Conservation (phyloP, 2,888 invertebrate species). For the Dorcus hopei region DNA sequence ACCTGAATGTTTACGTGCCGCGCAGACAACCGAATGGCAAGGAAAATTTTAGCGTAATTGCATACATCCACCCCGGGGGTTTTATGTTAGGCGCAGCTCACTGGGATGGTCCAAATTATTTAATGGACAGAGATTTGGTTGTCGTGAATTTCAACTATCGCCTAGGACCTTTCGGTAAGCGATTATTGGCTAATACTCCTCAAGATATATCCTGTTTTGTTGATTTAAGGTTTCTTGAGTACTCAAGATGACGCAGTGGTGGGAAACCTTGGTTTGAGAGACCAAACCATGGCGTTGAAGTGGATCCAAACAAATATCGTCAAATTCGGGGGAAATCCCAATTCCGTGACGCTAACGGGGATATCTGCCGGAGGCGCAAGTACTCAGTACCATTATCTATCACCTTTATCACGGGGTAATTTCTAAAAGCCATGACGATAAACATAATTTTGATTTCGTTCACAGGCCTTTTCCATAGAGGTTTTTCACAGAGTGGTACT, state of each 20-base stretch:
- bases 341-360: conserved; percentile 62
- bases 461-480: conserved; percentile 54
- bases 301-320: conserved; percentile 66
- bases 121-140: conserved; percentile 59
- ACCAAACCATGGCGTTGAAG: conserved; percentile 63
- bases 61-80: conserved; percentile 62
- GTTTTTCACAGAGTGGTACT: conserved; percentile 66
- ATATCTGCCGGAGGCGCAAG: conserved; percentile 68
- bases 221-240: conserved; percentile 54
- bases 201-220: too few relatives aligned
- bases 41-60: conserved; percentile 54
- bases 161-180: conserved; percentile 59
- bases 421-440: not conserved
- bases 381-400: conserved; percentile 66
- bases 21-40: conserved; percentile 3
- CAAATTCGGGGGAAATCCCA: conserved; percentile 65
- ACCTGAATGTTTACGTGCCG: conserved; percentile 58
- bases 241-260: conserved; percentile 56
- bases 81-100: conserved; percentile 60
- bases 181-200: not conserved
- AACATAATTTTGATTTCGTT: not conserved
- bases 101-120: conserved; percentile 51
- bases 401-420: conserved; percentile 54
- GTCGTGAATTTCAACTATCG: conserved; percentile 65
- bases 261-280: conserved; percentile 69